phyloP scores from a whole-genome alignment of 2,113 vertebrate genomes.

The Tauraco erythrolophus region DNA sequence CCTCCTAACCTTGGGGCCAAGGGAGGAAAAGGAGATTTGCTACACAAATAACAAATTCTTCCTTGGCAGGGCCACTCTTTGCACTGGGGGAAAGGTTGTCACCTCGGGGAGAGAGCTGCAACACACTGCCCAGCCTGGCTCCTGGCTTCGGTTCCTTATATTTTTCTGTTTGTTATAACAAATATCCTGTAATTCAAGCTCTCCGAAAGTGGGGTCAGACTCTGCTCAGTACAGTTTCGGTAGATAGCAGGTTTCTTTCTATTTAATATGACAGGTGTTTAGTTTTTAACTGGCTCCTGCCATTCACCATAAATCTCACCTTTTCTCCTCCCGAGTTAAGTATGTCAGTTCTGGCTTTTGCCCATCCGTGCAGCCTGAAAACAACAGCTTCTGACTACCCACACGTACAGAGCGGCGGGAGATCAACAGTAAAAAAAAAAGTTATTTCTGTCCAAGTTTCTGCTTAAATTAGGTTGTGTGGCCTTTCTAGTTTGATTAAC shows the following conservation, averaged over 20 bases:
- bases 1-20: background rate
- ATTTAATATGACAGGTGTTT: background rate
- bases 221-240: background rate
- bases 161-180: background rate
- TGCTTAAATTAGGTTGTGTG: background rate
- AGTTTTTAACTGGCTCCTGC: background rate
- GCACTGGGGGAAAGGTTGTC: background rate
- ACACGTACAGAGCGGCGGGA: background rate
- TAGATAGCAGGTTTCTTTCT: slow-evolving; percentile 6
- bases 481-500: slow-evolving; percentile 4
- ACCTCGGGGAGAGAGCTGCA: background rate
- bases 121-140: background rate
- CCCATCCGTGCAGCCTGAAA: background rate
- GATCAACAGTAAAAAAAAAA: background rate
- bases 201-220: background rate
- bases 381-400: background rate
- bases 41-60: background rate
- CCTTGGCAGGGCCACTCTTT: background rate
- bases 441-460: background rate
- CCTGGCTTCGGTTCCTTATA: background rate
- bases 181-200: background rate
- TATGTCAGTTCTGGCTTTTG: background rate
- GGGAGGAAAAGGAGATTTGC: background rate
- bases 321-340: background rate
- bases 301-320: background rate